A percentile compares a stretch with the other conserved stretches of the same genome.
Evolutionary conservation across 2,113 vertebrate genomes (phyloP).

Genomic region (Mobula birostris): DNA sequence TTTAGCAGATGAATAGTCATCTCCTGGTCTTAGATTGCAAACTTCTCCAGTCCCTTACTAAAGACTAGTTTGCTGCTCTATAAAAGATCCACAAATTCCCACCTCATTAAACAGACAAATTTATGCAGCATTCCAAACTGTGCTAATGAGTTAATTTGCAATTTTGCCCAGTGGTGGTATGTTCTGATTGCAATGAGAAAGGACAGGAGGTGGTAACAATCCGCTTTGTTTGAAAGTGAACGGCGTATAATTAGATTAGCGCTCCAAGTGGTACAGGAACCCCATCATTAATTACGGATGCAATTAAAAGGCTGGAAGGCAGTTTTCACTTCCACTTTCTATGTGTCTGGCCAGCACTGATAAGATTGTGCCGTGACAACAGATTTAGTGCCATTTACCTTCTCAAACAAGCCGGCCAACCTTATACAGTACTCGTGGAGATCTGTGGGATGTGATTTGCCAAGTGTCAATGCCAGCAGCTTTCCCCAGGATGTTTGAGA

Average conservation of each 20-base stretch:
- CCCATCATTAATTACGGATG: neutral
- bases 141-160: conserved; percentile 10
- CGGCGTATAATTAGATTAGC: conserved; percentile 4
- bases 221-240: neutral
- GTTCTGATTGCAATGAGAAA: neutral
- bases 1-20: neutral
- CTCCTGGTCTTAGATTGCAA: neutral
- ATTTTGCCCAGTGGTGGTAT: neutral
- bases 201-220: neutral
- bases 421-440: neutral
- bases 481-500: neutral
- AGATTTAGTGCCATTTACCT: neutral
- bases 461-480: no score
- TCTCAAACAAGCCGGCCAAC: neutral
- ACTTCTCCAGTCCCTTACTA: neutral
- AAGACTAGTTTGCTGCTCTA: neutral
- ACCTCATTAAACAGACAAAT: no score
- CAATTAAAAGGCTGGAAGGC: neutral
- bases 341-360: neutral
- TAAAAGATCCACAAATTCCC: neutral
- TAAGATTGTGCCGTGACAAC: neutral
- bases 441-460: neutral
- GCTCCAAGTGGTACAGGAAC: neutral
- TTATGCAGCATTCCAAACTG: neutral
- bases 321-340: neutral